A percentile compares a stretch with the other conserved stretches of the same genome.
These are phyloP conservation scores for Tragelaphus oryx DNA, from an alignment of 2,797 vertebrate genomes.

Conservation along the genomic window DNA sequence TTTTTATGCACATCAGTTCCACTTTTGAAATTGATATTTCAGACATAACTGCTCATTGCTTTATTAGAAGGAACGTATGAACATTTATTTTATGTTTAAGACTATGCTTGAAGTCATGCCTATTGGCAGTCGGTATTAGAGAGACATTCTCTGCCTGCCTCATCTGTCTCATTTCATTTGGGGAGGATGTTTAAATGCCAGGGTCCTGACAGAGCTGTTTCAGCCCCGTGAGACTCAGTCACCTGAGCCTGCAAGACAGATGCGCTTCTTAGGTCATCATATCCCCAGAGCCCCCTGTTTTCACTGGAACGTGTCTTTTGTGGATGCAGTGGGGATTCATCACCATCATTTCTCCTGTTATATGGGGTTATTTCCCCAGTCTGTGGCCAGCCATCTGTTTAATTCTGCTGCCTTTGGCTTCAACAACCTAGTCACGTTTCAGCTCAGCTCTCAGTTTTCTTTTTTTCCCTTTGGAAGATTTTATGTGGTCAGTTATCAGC, in stretches of 20 bases:
- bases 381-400: slow-evolving; percentile 38
- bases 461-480: background rate
- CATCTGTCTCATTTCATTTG: background rate
- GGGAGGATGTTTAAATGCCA: slow-evolving; percentile 42
- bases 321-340: background rate
- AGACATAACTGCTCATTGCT: background rate
- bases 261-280: background rate
- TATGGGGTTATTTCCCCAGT: slow-evolving; percentile 41
- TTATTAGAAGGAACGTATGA: background rate
- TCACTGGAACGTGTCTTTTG: slow-evolving; percentile 46
- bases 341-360: slow-evolving; percentile 25
- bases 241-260: background rate
- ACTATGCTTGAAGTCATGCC: background rate
- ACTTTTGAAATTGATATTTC: slow-evolving; percentile 24
- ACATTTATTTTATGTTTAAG: background rate
- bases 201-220: slow-evolving; percentile 26
- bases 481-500: slow-evolving; percentile 35
- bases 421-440: background rate
- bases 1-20: background rate
- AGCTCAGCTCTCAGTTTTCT: slow-evolving; percentile 15
- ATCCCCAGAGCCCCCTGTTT: background rate
- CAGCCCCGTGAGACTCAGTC: background rate
- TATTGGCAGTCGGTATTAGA: background rate
- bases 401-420: slow-evolving; percentile 3
- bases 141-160: background rate